A percentile compares a stretch with the other conserved stretches of the same genome.
These are phyloP conservation scores for Drosophila ochracea DNA, from an alignment of 2,888 invertebrate species.

Conservation along the genomic window DNA sequence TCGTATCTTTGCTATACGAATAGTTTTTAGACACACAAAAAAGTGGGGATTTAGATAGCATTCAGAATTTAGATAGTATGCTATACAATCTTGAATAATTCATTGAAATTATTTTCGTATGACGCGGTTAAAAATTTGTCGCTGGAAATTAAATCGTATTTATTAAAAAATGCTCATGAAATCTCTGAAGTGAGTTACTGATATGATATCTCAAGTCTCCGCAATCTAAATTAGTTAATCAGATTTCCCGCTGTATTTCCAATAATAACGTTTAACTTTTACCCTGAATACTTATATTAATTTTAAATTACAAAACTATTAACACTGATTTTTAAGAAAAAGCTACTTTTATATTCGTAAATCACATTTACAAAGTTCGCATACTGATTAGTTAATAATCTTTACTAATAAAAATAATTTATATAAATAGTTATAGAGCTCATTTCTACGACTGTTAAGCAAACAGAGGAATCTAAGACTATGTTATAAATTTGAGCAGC, in stretches of 20 bases:
- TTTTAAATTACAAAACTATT: neutral
- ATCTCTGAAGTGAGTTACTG: constrained; percentile 15
- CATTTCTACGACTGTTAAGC: neutral
- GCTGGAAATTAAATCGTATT: constrained; percentile 15
- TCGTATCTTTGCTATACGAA: constrained; percentile 27
- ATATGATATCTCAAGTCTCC: constrained; percentile 20
- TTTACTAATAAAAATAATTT: neutral
- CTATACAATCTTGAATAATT: constrained; percentile 27
- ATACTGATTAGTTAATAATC: neutral
- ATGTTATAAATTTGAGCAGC: neutral
- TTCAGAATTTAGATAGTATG: neutral
- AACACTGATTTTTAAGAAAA: neutral
- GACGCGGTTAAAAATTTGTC: constrained; percentile 2
- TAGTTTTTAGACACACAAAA: constrained; percentile 8
- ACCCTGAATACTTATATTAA: neutral
- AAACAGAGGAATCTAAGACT: neutral
- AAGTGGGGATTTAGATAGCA: constrained; percentile 25
- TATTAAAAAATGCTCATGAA: constrained; percentile 9
- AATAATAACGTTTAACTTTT: neutral
- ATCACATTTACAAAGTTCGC: neutral
- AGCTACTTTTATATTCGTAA: neutral
- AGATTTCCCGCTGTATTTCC: neutral
- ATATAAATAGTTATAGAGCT: neutral
- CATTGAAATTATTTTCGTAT: constrained; percentile 17
- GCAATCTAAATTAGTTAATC: constrained; percentile 10